Percentiles rank a stretch among this genome's conserved stretches.
These are phyloP conservation scores for Falco punctatus DNA, from an alignment of 2,113 vertebrate species.

Conservation along the genomic window DNA sequence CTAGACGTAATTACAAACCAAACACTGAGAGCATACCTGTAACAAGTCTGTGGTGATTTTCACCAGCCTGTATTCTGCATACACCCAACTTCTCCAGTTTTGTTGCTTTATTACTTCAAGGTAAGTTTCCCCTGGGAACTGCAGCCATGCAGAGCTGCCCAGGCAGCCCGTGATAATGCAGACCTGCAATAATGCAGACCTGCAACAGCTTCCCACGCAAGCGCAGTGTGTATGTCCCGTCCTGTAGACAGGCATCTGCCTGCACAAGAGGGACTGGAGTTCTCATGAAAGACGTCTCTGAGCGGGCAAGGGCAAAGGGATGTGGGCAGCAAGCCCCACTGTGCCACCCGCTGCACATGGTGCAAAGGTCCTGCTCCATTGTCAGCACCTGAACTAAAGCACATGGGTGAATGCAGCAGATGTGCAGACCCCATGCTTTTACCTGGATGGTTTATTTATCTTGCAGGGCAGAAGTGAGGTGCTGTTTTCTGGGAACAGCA, in stretches of 20 bases:
- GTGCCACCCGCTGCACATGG: background rate
- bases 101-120: background rate
- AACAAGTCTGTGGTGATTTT: background rate
- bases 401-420: background rate
- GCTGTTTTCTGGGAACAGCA: background rate
- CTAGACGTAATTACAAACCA: background rate
- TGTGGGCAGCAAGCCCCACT: no score
- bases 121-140: background rate
- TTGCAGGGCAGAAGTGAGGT: background rate
- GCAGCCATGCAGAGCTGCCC: background rate
- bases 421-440: background rate
- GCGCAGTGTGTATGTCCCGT: accelerated
- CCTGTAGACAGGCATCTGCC: no score
- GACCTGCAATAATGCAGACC: no score
- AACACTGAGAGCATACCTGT: background rate
- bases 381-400: background rate
- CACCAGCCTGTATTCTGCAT: background rate
- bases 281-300: accelerated
- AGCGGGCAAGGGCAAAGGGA: no score
- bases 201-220: no score
- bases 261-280: background rate
- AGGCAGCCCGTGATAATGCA: accelerated
- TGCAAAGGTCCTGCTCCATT: background rate
- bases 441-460: background rate
- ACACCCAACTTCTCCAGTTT: accelerated